Evolutionary conservation across 2,797 vertebrate genomes (phyloP), one percentile per base, ranked within the genome.

Genomic region (Zalophus californianus): DNA sequence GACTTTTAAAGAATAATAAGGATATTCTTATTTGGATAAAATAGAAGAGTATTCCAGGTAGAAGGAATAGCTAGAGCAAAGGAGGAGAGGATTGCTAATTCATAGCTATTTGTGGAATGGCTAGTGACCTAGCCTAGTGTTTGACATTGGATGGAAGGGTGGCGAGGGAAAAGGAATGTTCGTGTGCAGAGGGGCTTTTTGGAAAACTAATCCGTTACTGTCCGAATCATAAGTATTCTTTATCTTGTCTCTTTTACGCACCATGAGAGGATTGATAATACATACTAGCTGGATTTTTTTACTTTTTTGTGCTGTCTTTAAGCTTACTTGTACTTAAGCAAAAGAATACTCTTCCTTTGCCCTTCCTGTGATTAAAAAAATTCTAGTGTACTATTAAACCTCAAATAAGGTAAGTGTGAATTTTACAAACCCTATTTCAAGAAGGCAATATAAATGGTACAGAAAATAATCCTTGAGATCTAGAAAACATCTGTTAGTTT

Each of bases 391-490:
- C 41, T 86, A 58, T 52, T 78, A 50, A 15, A 72, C 8, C 48
- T 96, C 58, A 92, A 48, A 60, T 77, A 89, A 80, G 32, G 11
- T 91, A 73, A 89, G 80, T 20, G 23, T 44, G 77, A 85, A 88
- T 86, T 77, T 38, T 80, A 94, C 12, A 87, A 75, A 54, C 21
- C 10, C 8, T 70, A 64, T 75, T 94, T 95, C 35, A 70, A 41
- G 38, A 93, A 62, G 18, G 5, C 18, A 75, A 27, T 56, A 41
- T 94, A 79, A 66, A 66, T 84, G 48, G 3, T 86, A 58, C 29
- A 92, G 92, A 94, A 73, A 96, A 86, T 95, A 94, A 72, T 10
- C n/a, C 7, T 32, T 58, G 89, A 44, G 35, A 79, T 35, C 50
- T 60, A 44, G 35, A 60, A 70, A 82, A 44, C 44, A 60, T 93